A percentile compares a stretch with the other conserved stretches of the same genome.
Conservation (phyloP, 1,140 invertebrate genomes). For the Neoseiulus cucumeris region DNA sequence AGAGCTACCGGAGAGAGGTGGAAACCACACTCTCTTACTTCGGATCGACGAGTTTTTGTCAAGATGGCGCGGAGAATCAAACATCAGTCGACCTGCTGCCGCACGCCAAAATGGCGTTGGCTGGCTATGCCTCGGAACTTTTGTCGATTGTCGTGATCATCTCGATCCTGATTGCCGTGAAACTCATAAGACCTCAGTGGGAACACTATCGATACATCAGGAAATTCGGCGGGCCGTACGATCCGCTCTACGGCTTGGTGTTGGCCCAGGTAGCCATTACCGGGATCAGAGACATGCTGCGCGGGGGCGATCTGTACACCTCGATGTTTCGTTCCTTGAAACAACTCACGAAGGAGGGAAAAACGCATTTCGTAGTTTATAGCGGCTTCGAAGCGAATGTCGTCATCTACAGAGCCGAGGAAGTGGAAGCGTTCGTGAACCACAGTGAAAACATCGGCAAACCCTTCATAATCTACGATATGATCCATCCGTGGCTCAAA, state of each 20-base stretch:
- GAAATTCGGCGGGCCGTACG: neutral
- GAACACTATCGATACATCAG: neutral
- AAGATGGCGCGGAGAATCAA: too few relatives aligned
- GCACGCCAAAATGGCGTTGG: too few relatives aligned
- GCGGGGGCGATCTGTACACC: neutral
- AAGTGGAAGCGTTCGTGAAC: neutral
- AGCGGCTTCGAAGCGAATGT: neutral
- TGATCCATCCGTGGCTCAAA: neutral
- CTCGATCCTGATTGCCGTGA: neutral
- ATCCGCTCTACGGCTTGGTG: neutral
- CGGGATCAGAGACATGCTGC: neutral
- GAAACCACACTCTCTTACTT: too few relatives aligned
- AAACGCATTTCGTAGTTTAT: neutral
- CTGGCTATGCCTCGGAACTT: too few relatives aligned
- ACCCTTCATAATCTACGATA: neutral
- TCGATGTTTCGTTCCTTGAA: neutral
- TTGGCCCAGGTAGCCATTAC: neutral
- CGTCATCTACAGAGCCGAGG: neutral
- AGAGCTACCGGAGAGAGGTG: too few relatives aligned
- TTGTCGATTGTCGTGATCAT: too few relatives aligned
- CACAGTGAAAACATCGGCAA: neutral
- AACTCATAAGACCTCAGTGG: neutral
- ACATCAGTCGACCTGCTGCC: too few relatives aligned
- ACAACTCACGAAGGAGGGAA: neutral
- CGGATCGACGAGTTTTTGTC: too few relatives aligned